phyloP scores from a whole-genome alignment of 2,113 vertebrate genomes.

The Anolis carolinensis region DNA sequence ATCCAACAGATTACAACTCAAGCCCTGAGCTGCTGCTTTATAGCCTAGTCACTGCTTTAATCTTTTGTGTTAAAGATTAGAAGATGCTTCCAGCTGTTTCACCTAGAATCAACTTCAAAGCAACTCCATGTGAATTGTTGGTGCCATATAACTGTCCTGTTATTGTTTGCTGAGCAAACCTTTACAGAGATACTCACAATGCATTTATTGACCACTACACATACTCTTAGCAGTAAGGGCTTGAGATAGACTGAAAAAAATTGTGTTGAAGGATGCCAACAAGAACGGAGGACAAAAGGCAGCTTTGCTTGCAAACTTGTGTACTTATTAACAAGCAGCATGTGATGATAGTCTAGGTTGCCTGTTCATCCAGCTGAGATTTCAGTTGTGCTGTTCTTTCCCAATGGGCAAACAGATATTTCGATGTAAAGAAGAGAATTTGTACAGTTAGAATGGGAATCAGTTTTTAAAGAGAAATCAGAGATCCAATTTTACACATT shows the following conservation, averaged over 20 bases:
- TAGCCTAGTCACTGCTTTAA: slow-evolving; percentile 28
- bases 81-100: slow-evolving; percentile 52
- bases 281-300: slow-evolving; percentile 27
- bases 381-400: slow-evolving; percentile 2
- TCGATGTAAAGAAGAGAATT: not conserved
- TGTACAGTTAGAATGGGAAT: not conserved
- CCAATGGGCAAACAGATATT: not conserved
- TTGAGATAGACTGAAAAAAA: slow-evolving; percentile 32
- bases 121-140: not conserved
- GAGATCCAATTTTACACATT: not conserved
- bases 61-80: slow-evolving; percentile 41
- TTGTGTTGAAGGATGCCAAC: not conserved
- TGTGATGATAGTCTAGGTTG: slow-evolving; percentile 3
- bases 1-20: slow-evolving; percentile 6
- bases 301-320: not conserved
- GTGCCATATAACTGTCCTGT: slow-evolving; percentile 29
- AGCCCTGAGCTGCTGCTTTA: slow-evolving; percentile 30
- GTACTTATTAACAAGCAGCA: slow-evolving; percentile 20
- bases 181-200: slow-evolving; percentile 40
- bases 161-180: slow-evolving; percentile 47
- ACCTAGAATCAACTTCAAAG: slow-evolving; percentile 49
- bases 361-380: not conserved
- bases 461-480: not conserved
- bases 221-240: slow-evolving; percentile 16
- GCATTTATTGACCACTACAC: slow-evolving; percentile 32